A percentile compares a stretch with the other conserved stretches of the same genome.
Evolutionary conservation across 92 coral and sea anemone genomes (phyloP).

Genomic region (Epizoanthus fatuus): DNA sequence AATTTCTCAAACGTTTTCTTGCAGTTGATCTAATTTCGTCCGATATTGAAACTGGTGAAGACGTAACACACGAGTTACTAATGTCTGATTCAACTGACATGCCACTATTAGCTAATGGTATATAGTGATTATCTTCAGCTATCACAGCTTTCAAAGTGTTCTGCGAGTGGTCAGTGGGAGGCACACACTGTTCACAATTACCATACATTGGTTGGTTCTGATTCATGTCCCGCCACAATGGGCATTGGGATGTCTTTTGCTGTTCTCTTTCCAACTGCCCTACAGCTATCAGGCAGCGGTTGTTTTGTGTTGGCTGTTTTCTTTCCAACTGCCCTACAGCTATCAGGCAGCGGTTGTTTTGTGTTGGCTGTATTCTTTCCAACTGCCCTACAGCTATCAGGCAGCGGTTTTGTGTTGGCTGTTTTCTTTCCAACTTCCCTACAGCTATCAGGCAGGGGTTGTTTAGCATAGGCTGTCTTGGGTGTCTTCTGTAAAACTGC

Average conservation of each 20-base stretch:
- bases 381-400: not conserved
- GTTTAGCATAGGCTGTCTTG: too few species aligned
- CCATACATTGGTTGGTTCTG: not conserved
- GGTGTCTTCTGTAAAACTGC: not conserved
- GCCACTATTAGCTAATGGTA: not conserved
- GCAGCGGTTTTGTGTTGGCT: not conserved
- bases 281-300: not conserved
- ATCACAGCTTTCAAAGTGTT: constrained; percentile 3
- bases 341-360: not conserved
- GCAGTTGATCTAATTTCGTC: not conserved
- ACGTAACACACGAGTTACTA: not conserved
- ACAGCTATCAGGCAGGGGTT: not conserved
- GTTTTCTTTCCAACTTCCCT: not conserved
- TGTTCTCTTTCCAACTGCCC: not conserved
- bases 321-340: not conserved
- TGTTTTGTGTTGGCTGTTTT: not conserved
- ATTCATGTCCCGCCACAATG: not conserved
- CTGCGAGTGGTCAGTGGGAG: not conserved
- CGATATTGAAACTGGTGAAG: not conserved
- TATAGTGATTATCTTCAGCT: not conserved
- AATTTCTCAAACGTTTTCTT: not conserved
- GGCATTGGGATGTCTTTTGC: not conserved
- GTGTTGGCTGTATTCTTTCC: constrained; percentile 8
- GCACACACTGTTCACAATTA: not conserved
- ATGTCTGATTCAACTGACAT: not conserved